These are phyloP conservation scores for Conger conger DNA, from an alignment of 2,113 vertebrate species.

Conservation along the genomic window DNA sequence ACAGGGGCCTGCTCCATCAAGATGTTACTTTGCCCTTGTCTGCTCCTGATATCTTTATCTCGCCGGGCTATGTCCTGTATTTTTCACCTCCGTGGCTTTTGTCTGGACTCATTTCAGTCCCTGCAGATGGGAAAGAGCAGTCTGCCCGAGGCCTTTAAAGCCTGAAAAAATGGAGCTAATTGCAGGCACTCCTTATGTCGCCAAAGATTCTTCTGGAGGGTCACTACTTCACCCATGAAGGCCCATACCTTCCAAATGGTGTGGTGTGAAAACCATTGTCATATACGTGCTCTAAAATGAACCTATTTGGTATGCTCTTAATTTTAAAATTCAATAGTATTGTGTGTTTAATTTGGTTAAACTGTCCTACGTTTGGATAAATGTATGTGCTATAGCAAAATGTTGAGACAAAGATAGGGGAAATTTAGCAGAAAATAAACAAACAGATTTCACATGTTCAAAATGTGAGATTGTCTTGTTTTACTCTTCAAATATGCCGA, in stretches of 20 bases:
- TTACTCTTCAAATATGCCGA: background rate
- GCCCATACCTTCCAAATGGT: conserved; percentile 59
- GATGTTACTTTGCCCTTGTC: conserved; percentile 75
- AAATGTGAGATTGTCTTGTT: background rate
- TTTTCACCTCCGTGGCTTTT: conserved; percentile 68
- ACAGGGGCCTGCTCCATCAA: conserved; percentile 67
- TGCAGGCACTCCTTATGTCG: conserved; percentile 50
- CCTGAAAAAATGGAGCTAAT: conserved; percentile 19
- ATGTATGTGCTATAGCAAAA: background rate
- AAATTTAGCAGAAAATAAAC: background rate
- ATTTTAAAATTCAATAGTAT: too few relatives aligned
- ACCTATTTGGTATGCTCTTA: too few relatives aligned
- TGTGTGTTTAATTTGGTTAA: background rate
- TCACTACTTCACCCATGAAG: conserved; percentile 58
- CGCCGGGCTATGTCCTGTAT: conserved; percentile 65
- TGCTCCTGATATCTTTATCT: conserved; percentile 72
- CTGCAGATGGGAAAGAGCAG: conserved; percentile 59
- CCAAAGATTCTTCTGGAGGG: conserved; percentile 58
- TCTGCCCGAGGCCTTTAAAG: conserved; percentile 44
- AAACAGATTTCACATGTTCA: background rate
- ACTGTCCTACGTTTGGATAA: background rate
- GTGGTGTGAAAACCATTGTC: background rate
- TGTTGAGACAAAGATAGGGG: background rate
- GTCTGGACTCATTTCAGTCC: conserved; percentile 51
- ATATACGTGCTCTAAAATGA: too few relatives aligned